Base-by-base conservation (phyloP, 2,797 vertebrate species). In the Garrulus glandarius region DNA sequence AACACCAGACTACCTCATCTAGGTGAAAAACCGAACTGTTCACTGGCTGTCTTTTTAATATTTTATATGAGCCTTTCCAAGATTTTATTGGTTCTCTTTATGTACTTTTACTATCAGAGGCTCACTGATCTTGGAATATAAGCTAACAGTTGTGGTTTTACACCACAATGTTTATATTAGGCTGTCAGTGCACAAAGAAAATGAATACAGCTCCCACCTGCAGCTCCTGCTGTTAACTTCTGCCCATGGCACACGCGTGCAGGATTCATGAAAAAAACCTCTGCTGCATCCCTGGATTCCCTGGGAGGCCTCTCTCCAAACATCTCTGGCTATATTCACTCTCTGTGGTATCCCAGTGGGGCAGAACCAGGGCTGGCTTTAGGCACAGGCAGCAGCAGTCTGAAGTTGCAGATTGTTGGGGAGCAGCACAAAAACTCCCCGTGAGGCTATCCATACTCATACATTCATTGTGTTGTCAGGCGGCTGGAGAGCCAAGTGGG, bases 141-240 rank as follows among this genome's bases (percentile, higher is more conserved):
- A 95, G 74, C 68, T 79, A 92, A 92, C 27, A 21, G 91, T 81
- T 95, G 84, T 94, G 94, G 96, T 94, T 98, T 96, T 86, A 87
- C 86, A 68, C 23, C 61, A 74, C 95, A 92, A 84, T 93, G 82
- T 95, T 96, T 96, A 81, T 26, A 75, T 65, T 84, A 91, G 75
- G 90, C 81, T 93, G 92, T 76, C 89, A 81, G 56, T 47, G 39
- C 87, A 87, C 72, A 89, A 29, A 87, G 88, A 93, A 95, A 92
- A 96, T 49, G 36, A 96, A 87, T 50, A 84, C 74, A 84, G 37
- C 63, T 86, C 74, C 92, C 75, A 95, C 94, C 93, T 88, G 88
- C 87, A 92, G 91, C 56, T 71, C 68, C 71, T 59, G 91, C 86
- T 39, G 56, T 63, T 88, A 80, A 77, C 65, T 89, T 68, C 46